Percentiles rank a stretch among this genome's conserved stretches.
These are phyloP conservation scores for Mormyrops attenuatus DNA, from an alignment of 2,797 vertebrate genomes.

Conservation along the genomic window DNA sequence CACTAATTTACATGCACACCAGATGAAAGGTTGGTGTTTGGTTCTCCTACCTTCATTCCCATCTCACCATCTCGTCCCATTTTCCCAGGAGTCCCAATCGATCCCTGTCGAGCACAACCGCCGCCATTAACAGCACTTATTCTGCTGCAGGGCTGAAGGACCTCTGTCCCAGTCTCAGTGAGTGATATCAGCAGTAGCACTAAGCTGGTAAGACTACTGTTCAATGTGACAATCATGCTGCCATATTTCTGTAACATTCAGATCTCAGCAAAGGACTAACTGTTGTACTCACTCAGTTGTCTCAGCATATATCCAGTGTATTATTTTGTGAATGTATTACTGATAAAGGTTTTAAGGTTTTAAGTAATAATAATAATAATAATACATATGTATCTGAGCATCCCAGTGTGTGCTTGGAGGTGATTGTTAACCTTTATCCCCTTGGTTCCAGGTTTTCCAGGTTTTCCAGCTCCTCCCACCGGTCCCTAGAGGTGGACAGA, in stretches of 20 bases:
- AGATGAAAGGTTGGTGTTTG: not conserved
- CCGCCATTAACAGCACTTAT: not conserved
- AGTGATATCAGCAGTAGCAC: not conserved
- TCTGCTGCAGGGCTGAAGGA: no score
- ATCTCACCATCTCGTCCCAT: conserved; percentile 44
- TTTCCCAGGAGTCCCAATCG: conserved; percentile 45
- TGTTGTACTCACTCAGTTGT: not conserved
- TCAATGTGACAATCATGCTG: not conserved
- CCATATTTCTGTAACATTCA: not conserved
- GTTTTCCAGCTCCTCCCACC: conserved; percentile 44
- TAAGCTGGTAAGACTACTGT: not conserved
- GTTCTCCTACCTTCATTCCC: conserved; percentile 52
- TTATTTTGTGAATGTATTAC: not conserved
- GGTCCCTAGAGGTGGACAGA: conserved; percentile 46
- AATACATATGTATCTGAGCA: not conserved
- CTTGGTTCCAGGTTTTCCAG: conserved; percentile 48
- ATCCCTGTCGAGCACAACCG: conserved; percentile 46
- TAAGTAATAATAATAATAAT: not conserved
- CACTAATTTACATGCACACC: not conserved
- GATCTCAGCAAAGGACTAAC: not conserved
- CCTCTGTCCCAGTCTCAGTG: not conserved
- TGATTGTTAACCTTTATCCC: conserved; percentile 55
- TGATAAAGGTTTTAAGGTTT: not conserved
- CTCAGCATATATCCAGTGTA: not conserved
- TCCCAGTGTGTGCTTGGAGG: not conserved